These are phyloP conservation scores for Rhynchopsitta pachyrhyncha DNA, from an alignment of 2,113 vertebrate genomes.

Conservation along the genomic window DNA sequence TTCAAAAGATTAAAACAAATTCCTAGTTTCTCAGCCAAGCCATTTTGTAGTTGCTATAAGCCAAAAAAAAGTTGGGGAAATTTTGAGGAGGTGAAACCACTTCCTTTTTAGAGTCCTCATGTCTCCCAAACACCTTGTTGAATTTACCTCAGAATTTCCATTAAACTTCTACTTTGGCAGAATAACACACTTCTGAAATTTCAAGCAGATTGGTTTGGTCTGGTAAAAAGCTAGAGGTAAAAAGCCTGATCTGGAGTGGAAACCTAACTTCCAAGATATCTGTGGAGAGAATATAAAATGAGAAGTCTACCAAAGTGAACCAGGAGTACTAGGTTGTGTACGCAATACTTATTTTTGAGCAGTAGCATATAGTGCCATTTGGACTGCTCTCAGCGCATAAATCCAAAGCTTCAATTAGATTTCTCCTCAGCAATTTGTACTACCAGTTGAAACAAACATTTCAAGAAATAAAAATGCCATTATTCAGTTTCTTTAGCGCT, in stretches of 20 bases:
- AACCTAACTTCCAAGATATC: neutral
- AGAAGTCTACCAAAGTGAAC: neutral
- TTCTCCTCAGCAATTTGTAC: neutral
- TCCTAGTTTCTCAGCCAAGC: conserved; percentile 27
- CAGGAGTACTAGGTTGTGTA: neutral
- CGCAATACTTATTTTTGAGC: neutral
- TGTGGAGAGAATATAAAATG: neutral
- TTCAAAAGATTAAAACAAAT: conserved; percentile 30
- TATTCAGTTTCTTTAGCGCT: neutral
- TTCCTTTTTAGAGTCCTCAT: conserved; percentile 32
- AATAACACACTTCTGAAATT: neutral
- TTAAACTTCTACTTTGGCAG: conserved; percentile 23
- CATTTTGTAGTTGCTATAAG: conserved; percentile 1
- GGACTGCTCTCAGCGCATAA: neutral
- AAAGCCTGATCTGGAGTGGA: neutral
- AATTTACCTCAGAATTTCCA: conserved; percentile 42
- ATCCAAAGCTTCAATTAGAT: neutral
- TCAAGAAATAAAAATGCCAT: neutral
- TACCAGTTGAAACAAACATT: neutral
- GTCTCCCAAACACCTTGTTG: conserved; percentile 31
- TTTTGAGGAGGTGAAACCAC: conserved; percentile 11
- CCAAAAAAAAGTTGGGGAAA: conserved; percentile 13
- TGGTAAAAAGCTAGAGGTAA: neutral
- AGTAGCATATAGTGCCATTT: neutral
- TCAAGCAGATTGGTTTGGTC: neutral